Evolutionary conservation across 1,140 invertebrate genomes (phyloP), one percentile per base, ranked within the genome.

Genomic region (Bilobella aurantiaca): DNA sequence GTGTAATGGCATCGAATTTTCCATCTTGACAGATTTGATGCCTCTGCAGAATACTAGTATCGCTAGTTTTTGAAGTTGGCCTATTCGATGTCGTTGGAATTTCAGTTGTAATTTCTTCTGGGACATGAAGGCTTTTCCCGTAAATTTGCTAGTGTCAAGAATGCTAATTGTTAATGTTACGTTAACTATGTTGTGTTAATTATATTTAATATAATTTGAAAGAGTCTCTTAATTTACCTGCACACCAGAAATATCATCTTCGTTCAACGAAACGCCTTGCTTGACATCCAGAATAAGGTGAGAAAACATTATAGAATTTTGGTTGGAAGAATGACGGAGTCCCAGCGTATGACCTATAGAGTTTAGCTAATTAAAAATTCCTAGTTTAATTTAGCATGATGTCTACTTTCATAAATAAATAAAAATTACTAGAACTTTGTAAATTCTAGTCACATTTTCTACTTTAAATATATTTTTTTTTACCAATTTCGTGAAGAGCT

Each of bases 401-500:
- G n/a, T n/a, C n/a, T n/a, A n/a, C n/a, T n/a, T n/a, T n/a, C n/a
- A n/a, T 53, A 5, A 53, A 12, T 16, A 8, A 53, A 23, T 5
- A 53, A 53, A 53, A 53, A 53, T 5, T 53, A 12, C 25, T 53
- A 23, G 8, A 53, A 53, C 49, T 42, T 42, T 42, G 8, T 8
- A 53, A 53, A 16, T 18, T 53, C 8, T 5, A 12, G 25, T 23
- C 49, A 53, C 14, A 12, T 42, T 42, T 42, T 12, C 34, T 12
- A 42, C 18, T 8, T 18, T 42, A 8, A 42, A 42, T 42, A 53
- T 5, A 53, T 14, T n/a, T n/a, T n/a, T n/a, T n/a, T n/a, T n/a
- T 53, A 53, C 49, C 49, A 53, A 53, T 53, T 53, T 53, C 49
- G 21, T 53, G 49, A 8, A 53, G 49, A 53, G 49, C 49, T 8